Evolutionary conservation across 2,888 invertebrate genomes (phyloP), one percentile per base, ranked within the genome.

Genomic region (Herminia tarsipennalis): DNA sequence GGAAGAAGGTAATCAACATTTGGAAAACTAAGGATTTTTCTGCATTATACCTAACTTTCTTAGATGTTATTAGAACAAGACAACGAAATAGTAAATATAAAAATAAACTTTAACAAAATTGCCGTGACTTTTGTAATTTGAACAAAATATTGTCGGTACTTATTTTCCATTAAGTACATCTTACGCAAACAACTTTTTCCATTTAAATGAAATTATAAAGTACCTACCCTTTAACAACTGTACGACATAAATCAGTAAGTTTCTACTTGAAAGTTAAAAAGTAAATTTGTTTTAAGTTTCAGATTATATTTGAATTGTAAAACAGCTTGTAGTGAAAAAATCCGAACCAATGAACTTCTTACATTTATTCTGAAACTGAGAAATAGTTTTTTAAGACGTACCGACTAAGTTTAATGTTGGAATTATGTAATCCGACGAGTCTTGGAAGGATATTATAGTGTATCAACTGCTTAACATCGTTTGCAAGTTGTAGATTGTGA

Each of bases 241-340:
- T 42, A 18, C 37, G n/a, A 22, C 36, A 41, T 56, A 60, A 57
- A 50, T 42, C 43, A 50, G 14, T 28, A 32, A 45, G 13, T 28
- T 12, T 42, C 39, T 49, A 21, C 39, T 61, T 55, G 32, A 56
- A 53, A 55, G 46, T 25, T 43, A 54, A 64, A 63, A 61, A 46
- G 17, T 33, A 6, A 12, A 17, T 47, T 54, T 49, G 40, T 44
- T 48, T 47, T 44, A 67, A 67, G 51, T 67, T 67, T 55, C n/a
- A 29, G 14, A 53, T 61, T 70, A 46, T 42, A 67, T 67, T 67
- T 70, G 47, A 66, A 67, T 70, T 67, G 52, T 52, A 67, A 66
- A 67, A 55, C 36, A 46, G 33, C 13, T 24, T 32, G 47, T 30
- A 35, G 37, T 10, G 40, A 40, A 52, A 43, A 49, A 51, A 48